These are phyloP conservation scores for Drosophila melanica DNA, from an alignment of 1,140 invertebrate genomes.

Conservation along the genomic window DNA sequence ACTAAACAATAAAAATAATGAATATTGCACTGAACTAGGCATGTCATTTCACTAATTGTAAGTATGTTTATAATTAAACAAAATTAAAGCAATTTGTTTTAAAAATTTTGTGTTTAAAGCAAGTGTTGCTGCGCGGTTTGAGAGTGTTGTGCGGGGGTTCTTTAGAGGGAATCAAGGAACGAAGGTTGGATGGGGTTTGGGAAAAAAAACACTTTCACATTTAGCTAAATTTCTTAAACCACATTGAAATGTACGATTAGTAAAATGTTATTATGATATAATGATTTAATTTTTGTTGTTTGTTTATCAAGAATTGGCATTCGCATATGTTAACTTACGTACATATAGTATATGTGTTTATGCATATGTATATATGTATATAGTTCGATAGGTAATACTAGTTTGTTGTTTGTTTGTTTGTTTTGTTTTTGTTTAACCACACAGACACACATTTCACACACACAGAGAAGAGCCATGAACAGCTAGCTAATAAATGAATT, in stretches of 20 bases:
- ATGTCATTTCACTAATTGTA: slow-evolving; percentile 70
- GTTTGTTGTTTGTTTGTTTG: slow-evolving; percentile 65
- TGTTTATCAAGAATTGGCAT: slow-evolving; percentile 69
- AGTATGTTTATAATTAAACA: slow-evolving; percentile 50
- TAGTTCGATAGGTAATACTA: slow-evolving; percentile 77
- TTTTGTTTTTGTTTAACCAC: slow-evolving; percentile 61
- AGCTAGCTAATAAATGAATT: slow-evolving; percentile 77
- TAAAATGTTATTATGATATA: slow-evolving; percentile 73
- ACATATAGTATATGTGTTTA: slow-evolving; percentile 23
- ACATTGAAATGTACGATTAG: slow-evolving; percentile 75
- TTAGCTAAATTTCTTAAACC: slow-evolving; percentile 76
- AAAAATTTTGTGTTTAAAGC: slow-evolving; percentile 32
- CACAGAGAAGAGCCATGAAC: slow-evolving; percentile 77
- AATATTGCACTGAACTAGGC: slow-evolving; percentile 80
- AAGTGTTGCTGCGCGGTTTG: slow-evolving; percentile 8
- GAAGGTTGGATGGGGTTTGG: neutral
- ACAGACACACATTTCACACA: slow-evolving; percentile 65
- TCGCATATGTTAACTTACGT: slow-evolving; percentile 65
- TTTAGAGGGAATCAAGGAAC: slow-evolving; percentile 7
- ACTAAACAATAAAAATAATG: slow-evolving; percentile 55
- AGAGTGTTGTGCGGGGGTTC: slow-evolving; percentile 11
- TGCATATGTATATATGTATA: slow-evolving; percentile 36
- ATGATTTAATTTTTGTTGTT: slow-evolving; percentile 40
- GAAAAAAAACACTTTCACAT: slow-evolving; percentile 62
- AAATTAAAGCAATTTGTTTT: slow-evolving; percentile 60